Conservation (phyloP, 35 echinoderm and acorn worm species). For the Apostichopus parvimensis region DNA sequence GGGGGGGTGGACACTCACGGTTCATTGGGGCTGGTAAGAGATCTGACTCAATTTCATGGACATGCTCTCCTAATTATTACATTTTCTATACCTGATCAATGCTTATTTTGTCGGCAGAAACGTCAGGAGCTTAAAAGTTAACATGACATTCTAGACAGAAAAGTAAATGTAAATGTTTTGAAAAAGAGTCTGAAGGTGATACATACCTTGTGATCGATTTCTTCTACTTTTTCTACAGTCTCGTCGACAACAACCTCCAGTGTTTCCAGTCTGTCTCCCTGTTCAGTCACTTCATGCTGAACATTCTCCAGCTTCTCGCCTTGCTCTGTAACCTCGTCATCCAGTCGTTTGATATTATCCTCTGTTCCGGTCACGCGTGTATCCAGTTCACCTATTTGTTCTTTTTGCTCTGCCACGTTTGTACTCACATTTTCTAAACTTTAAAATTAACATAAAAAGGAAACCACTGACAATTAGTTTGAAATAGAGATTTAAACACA, state of each 20-base stretch:
- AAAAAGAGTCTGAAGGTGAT: background rate
- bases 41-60: too few relatives aligned
- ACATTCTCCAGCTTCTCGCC: conserved; percentile 81
- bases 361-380: conserved; percentile 68
- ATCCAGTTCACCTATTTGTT: conserved; percentile 79
- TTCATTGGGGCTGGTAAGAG: too few relatives aligned
- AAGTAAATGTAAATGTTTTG: too few relatives aligned
- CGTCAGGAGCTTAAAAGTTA: too few relatives aligned
- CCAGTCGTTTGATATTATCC: conserved; percentile 62
- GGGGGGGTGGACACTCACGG: too few relatives aligned
- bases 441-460: background rate
- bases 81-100: too few relatives aligned
- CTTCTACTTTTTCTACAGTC: conserved; percentile 80
- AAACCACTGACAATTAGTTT: background rate
- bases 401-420: conserved; percentile 70
- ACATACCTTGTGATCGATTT: conserved; percentile 92
- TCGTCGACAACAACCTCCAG: conserved; percentile 89
- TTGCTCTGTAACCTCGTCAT: conserved; percentile 75
- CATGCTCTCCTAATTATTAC: too few relatives aligned
- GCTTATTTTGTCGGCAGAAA: too few relatives aligned
- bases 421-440: conserved; percentile 69
- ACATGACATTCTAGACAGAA: too few relatives aligned
- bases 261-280: conserved; percentile 74
- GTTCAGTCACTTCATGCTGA: conserved; percentile 75
- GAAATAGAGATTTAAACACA: too few relatives aligned